Conservation (phyloP, 2,797 vertebrate species). For the Hydrolagus colliei region DNA sequence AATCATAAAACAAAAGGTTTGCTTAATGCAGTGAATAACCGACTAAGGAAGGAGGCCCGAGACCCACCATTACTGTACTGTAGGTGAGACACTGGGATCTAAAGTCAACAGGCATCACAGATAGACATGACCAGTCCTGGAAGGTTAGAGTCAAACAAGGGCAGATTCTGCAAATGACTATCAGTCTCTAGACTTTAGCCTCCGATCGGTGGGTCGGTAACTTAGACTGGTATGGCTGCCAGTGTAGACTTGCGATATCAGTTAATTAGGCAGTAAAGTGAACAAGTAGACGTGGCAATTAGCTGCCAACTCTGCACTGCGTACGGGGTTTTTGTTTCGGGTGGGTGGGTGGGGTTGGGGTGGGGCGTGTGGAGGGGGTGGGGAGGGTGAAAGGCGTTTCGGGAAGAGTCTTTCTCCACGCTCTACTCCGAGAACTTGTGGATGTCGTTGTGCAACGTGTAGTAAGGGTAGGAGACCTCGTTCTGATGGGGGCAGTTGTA, state of each 20-base stretch:
- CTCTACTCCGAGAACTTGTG: conserved; percentile 32
- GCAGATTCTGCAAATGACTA: background rate
- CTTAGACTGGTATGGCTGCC: background rate
- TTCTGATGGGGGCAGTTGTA: conserved; percentile 29
- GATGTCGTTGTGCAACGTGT: conserved; percentile 32
- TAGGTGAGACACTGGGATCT: background rate
- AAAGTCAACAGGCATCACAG: background rate
- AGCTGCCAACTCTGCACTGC: background rate
- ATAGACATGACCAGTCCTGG: background rate
- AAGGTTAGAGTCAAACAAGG: background rate
- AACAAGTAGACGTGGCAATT: background rate
- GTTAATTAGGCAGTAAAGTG: background rate
- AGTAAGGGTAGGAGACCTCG: conserved; percentile 20
- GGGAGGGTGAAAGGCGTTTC: background rate
- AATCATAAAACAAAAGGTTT: background rate
- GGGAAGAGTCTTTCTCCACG: background rate
- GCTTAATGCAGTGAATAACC: background rate
- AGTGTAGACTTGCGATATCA: background rate
- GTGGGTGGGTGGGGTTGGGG: no score
- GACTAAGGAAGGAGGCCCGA: background rate
- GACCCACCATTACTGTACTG: background rate
- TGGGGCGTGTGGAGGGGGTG: no score
- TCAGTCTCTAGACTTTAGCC: background rate
- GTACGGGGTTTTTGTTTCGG: no score
- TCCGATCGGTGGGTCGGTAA: background rate